Evolutionary conservation across 2,888 invertebrate genomes (phyloP), one percentile per base, ranked within the genome.

Genomic region (Vanessa cardui): DNA sequence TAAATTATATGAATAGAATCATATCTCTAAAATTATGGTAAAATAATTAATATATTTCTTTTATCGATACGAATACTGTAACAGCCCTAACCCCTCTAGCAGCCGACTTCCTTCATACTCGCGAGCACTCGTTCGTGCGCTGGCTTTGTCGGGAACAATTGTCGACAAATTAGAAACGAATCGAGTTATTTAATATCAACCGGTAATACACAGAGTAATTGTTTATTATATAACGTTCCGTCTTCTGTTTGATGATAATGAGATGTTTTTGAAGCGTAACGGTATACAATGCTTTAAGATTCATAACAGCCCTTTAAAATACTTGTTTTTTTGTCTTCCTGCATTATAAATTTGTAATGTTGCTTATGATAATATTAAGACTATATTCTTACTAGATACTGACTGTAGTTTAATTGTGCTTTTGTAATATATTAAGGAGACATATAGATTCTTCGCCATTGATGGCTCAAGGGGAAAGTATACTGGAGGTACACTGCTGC

Each of bases 121-220:
- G 89, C 89, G 84, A 82, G 90, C 92, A 91, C 87, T 92, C 91
- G 90, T 88, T 92, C 92, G 91, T 88, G 82, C 86, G 83, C 78
- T 88, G 91, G 91, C 91, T 92, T 91, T 92, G 92, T 92, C 91
- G 89, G 86, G 88, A 88, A 92, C 92, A 92, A 92, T 92, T 90
- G 92, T 92, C 89, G 92, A 88, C 92, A 92, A 92, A 92, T 92
- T 92, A 92, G 90, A 92, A 92, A 91, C 83, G 91, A 92, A 92
- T 92, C 90, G 92, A 92, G 92, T 92, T 92, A 92, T 90, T 92
- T 90, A 91, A 90, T 91, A 92, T 90, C 89, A 85, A 85, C 86
- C 80, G 84, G 86, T 85, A 87, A 89, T 87, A 84, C 78, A 80
- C 73, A 73, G 73, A 76, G 82, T 87, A 86, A 89, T 89, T 89